These are phyloP conservation scores for Unio pictorum DNA, from an alignment of 2,888 invertebrate genomes.

Conservation along the genomic window DNA sequence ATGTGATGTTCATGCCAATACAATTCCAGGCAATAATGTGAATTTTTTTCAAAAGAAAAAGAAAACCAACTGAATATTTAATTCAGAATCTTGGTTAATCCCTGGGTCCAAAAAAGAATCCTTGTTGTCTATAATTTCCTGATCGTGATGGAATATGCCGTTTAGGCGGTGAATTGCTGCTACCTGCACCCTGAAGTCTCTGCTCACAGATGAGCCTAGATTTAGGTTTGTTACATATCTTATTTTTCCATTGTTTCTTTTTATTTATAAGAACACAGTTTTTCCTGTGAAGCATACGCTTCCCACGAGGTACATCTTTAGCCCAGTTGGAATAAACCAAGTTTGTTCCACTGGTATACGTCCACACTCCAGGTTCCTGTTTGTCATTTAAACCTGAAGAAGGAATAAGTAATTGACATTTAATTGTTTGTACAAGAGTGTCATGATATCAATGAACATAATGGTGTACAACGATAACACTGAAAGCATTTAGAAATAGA, in stretches of 20 bases:
- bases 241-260: constrained; percentile 62
- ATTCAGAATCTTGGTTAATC: too few species aligned
- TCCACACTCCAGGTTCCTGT: constrained; percentile 54
- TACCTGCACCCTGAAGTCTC: constrained; percentile 21
- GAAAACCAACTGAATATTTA: too few species aligned
- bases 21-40: too few species aligned
- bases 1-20: too few species aligned
- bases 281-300: constrained; percentile 49
- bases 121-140: too few species aligned
- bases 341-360: constrained; percentile 55
- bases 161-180: constrained; percentile 25
- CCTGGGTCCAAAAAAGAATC: too few species aligned
- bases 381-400: constrained; percentile 64
- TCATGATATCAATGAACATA: too few species aligned
- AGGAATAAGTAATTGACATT: neutral
- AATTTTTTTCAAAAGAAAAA: too few species aligned
- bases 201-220: constrained; percentile 63
- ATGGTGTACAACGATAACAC: too few species aligned
- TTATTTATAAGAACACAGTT: constrained; percentile 66
- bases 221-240: constrained; percentile 61
- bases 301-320: constrained; percentile 52
- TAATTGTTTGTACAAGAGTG: too few species aligned
- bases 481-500: too few species aligned
- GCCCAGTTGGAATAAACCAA: constrained; percentile 61
- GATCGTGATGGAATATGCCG: constrained; percentile 12